phyloP scores from a whole-genome alignment of 2,113 vertebrate species.

The Microtus pennsylvanicus region DNA sequence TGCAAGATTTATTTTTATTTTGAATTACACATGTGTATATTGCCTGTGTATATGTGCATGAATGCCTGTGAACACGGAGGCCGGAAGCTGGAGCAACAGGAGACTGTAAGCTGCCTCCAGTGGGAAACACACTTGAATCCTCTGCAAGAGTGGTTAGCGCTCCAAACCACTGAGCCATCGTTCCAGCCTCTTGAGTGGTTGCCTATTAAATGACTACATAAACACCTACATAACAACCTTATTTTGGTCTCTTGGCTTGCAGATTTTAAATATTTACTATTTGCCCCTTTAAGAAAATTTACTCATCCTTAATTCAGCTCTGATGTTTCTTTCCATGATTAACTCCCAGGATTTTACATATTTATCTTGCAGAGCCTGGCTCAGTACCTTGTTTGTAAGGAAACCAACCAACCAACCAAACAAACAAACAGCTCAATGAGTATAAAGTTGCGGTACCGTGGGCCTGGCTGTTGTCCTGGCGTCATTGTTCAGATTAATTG shows the following conservation, averaged over 20 bases:
- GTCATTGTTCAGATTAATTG: conserved; percentile 49
- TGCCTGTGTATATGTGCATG: not conserved
- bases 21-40: not conserved
- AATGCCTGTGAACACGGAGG: not conserved
- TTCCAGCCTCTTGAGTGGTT: conserved; percentile 11
- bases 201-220: conserved; percentile 3
- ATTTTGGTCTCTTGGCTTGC: not conserved
- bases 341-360: not conserved
- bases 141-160: not conserved
- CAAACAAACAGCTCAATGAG: not conserved
- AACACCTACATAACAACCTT: not conserved
- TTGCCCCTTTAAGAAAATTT: conserved; percentile 37
- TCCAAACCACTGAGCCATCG: not conserved
- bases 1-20: not conserved
- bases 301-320: not conserved
- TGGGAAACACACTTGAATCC: not conserved
- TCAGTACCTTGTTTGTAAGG: not conserved
- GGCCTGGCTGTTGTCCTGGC: not conserved
- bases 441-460: not conserved
- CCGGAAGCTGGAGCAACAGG: not conserved
- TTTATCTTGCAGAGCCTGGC: not conserved
- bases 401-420: not conserved
- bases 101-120: not conserved
- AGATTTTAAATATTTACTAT: conserved; percentile 20
- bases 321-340: not conserved